Conservation (phyloP, 2,888 invertebrate genomes). For the Achlya flavicornis region DNA sequence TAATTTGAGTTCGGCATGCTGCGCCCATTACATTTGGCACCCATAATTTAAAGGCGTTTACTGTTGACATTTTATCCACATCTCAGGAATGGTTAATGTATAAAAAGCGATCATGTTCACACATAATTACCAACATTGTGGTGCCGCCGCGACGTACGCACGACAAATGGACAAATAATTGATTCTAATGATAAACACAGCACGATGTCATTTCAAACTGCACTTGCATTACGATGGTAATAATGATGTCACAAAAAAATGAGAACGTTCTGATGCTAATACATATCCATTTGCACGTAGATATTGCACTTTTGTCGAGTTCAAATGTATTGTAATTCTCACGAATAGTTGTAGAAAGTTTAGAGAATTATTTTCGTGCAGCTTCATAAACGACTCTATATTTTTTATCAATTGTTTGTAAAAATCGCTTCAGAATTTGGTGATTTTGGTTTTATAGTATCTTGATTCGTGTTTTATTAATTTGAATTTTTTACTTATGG, state of each 20-base stretch:
- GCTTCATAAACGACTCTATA: too few species aligned
- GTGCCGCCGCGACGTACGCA: slow-evolving; percentile 45
- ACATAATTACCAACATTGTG: slow-evolving; percentile 62
- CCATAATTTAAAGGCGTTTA: slow-evolving; percentile 31
- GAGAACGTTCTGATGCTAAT: slow-evolving; percentile 47
- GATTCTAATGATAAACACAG: slow-evolving; percentile 68
- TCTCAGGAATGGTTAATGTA: slow-evolving; percentile 48
- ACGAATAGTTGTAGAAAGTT: not conserved
- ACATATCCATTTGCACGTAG: slow-evolving; percentile 36
- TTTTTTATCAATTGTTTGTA: too few species aligned
- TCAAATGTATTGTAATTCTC: slow-evolving; percentile 20
- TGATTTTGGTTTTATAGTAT: too few species aligned
- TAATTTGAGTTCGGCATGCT: not conserved
- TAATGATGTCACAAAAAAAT: slow-evolving; percentile 63
- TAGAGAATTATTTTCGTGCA: not conserved
- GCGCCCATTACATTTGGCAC: slow-evolving; percentile 22
- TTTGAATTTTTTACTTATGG: too few species aligned
- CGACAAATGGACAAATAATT: slow-evolving; percentile 63
- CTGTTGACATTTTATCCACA: slow-evolving; percentile 44
- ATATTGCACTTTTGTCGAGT: slow-evolving; percentile 38
- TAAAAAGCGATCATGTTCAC: slow-evolving; percentile 61
- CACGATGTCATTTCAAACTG: slow-evolving; percentile 63
- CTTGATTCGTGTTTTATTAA: too few species aligned
- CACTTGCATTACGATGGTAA: slow-evolving; percentile 55
- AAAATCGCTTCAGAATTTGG: too few species aligned